phyloP scores from a whole-genome alignment of 2,113 vertebrate genomes.

The Danio rerio region DNA sequence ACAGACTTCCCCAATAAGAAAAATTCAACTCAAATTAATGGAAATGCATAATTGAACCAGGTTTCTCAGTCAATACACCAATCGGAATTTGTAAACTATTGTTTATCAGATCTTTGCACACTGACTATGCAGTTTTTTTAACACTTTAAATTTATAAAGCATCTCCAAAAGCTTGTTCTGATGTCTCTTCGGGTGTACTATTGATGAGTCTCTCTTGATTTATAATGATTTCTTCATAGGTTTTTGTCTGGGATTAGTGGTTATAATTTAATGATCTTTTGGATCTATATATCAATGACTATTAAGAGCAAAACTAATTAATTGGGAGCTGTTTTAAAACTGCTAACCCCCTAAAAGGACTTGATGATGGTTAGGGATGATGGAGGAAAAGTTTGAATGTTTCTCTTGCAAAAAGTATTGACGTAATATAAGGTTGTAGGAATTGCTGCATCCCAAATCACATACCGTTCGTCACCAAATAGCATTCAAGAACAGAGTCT shows the following conservation, averaged over 20 bases:
- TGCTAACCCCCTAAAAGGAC: neutral
- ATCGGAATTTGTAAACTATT: slow-evolving; percentile 12
- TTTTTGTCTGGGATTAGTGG: too few species aligned
- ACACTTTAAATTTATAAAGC: neutral
- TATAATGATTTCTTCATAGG: too few species aligned
- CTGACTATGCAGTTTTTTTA: neutral
- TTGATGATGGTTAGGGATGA: neutral
- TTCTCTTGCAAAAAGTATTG: too few species aligned
- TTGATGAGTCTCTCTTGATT: neutral
- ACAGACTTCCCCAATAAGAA: slow-evolving; percentile 8
- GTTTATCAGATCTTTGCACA: slow-evolving; percentile 53
- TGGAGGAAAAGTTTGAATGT: neutral
- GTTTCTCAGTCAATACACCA: neutral
- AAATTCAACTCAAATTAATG: neutral
- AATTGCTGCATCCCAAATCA: too few species aligned
- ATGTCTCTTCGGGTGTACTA: neutral
- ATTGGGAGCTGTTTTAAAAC: neutral
- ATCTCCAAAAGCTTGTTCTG: neutral
- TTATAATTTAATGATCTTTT: neutral
- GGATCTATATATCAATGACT: neutral
- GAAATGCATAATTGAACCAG: neutral
- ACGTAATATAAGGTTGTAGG: too few species aligned
- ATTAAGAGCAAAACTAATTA: neutral
- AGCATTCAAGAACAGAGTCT: too few species aligned
- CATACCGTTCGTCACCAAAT: too few species aligned